phyloP scores from a whole-genome alignment of 2,888 invertebrate species.

The Andrena camellia region DNA sequence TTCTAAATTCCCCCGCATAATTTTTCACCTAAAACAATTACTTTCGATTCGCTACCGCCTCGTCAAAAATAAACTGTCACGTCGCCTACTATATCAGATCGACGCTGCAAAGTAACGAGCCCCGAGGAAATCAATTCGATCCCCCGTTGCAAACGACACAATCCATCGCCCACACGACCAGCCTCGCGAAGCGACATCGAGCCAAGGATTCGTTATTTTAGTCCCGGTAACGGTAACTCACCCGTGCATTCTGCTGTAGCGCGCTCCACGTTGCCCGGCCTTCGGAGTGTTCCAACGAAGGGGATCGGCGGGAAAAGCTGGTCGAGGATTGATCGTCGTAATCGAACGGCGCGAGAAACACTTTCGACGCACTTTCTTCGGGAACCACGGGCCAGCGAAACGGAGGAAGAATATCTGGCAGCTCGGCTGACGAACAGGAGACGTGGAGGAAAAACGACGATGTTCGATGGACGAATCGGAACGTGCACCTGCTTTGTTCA shows the following conservation, averaged over 20 bases:
- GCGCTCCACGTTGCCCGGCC: slow-evolving; percentile 56
- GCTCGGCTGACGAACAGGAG: not conserved
- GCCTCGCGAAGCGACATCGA: not conserved
- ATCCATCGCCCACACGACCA: not conserved
- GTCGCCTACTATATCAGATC: not conserved
- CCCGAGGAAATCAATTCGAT: not conserved
- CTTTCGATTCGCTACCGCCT: too few relatives aligned
- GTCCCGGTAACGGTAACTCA: slow-evolving; percentile 38
- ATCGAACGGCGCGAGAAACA: not conserved
- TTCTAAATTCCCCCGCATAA: too few relatives aligned
- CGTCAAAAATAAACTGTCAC: too few relatives aligned
- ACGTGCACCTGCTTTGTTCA: slow-evolving; percentile 17
- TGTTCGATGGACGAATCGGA: slow-evolving; percentile 1
- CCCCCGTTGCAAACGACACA: not conserved
- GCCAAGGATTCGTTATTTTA: not conserved
- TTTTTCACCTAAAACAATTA: too few relatives aligned
- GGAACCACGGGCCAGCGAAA: not conserved
- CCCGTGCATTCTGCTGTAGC: slow-evolving; percentile 56
- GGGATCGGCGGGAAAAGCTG: not conserved
- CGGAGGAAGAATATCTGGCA: not conserved
- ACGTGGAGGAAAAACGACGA: not conserved
- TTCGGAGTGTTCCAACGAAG: not conserved
- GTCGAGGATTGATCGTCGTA: not conserved
- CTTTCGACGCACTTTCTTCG: slow-evolving; percentile 20
- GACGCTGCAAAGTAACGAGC: not conserved